These are phyloP conservation scores for Oplegnathus fasciatus DNA, from an alignment of 2,113 vertebrate species.

Conservation along the genomic window DNA sequence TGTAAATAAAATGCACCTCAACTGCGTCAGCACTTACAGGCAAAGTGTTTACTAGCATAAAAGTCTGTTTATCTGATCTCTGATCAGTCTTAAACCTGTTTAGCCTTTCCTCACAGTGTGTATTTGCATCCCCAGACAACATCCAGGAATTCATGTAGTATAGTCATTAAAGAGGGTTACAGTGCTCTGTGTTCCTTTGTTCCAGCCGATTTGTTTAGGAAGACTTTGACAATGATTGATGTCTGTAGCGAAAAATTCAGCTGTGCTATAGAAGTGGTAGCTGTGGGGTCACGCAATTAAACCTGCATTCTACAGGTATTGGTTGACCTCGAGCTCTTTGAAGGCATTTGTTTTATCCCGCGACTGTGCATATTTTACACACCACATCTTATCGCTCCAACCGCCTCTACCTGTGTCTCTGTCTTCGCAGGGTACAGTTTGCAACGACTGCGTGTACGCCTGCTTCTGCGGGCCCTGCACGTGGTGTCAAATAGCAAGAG, in stretches of 20 bases:
- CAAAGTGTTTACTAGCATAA: background rate
- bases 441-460: constrained; percentile 69
- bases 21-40: background rate
- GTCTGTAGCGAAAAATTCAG: background rate
- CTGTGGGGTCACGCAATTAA: background rate
- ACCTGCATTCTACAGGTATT: background rate
- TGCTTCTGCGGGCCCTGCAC: constrained; percentile 76
- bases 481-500: constrained; percentile 82
- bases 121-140: constrained; percentile 3
- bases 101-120: background rate
- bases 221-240: constrained; percentile 8
- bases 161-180: background rate
- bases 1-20: fast-evolving
- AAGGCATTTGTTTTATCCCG: background rate
- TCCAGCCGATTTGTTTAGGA: background rate
- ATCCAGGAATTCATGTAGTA: background rate
- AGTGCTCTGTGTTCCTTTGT: constrained; percentile 13
- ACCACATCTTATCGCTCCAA: background rate
- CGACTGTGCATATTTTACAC: background rate
- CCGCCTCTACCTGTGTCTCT: background rate
- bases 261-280: background rate
- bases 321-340: no score
- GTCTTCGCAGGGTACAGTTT: constrained; percentile 72
- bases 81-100: constrained; percentile 30
- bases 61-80: constrained; percentile 44